Conservation (phyloP, 2,113 vertebrate species). For the Rhizomys pruinosus region DNA sequence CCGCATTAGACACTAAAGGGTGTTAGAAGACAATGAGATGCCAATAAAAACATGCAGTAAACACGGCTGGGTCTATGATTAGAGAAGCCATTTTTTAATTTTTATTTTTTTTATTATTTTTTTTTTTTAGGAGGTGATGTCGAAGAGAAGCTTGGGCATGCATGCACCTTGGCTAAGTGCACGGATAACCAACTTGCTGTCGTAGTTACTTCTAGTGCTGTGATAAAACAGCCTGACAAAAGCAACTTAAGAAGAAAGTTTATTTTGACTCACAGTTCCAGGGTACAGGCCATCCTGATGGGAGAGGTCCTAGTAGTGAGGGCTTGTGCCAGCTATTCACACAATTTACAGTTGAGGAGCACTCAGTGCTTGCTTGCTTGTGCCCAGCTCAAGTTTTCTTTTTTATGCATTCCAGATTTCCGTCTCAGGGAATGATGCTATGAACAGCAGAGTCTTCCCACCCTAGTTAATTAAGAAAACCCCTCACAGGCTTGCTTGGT, state of each 20-base stretch:
- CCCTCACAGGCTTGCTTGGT: background rate
- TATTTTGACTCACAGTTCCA: background rate
- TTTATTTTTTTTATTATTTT: too few relatives aligned
- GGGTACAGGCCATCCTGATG: background rate
- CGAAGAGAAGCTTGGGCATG: background rate
- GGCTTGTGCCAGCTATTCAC: background rate
- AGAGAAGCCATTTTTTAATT: too few relatives aligned
- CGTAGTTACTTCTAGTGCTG: background rate
- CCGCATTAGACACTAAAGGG: background rate
- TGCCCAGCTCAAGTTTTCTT: too few relatives aligned
- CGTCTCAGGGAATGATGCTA: background rate
- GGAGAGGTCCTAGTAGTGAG: too few relatives aligned
- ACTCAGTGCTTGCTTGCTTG: background rate
- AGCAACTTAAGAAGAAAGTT: background rate
- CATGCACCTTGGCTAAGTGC: background rate
- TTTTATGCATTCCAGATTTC: background rate
- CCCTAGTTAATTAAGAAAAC: background rate
- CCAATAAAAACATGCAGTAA: background rate
- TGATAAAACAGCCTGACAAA: background rate
- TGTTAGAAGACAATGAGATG: background rate
- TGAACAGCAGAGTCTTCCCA: background rate
- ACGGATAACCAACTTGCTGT: background rate
- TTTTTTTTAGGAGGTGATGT: background rate
- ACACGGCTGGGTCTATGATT: background rate
- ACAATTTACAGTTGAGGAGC: background rate